Evolutionary conservation across 2,797 vertebrate species (phyloP).

Genomic region (Apogon hyalosoma): DNA sequence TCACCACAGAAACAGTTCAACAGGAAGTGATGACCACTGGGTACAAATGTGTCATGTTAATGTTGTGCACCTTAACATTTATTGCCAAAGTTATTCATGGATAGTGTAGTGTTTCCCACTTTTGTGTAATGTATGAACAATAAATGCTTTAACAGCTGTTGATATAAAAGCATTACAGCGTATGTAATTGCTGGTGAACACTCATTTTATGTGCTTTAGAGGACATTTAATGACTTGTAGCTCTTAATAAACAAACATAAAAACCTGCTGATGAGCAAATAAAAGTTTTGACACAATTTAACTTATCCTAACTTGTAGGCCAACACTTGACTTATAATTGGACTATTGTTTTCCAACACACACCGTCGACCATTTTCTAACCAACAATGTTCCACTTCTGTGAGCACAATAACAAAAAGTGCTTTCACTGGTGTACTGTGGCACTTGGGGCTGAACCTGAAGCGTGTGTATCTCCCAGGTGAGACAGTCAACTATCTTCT

Average conservation of each 20-base stretch:
- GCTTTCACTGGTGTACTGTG: slow-evolving; percentile 39
- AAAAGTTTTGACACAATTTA: slow-evolving; percentile 54
- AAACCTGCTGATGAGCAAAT: slow-evolving; percentile 31
- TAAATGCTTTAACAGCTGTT: slow-evolving; percentile 36
- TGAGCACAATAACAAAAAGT: slow-evolving; percentile 43
- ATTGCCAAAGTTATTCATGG: slow-evolving; percentile 9
- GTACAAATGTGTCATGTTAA: slow-evolving; percentile 7
- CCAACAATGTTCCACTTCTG: slow-evolving; percentile 54
- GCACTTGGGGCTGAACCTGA: slow-evolving; percentile 32
- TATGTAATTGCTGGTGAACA: slow-evolving; percentile 49
- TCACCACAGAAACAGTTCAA: slow-evolving; percentile 31
- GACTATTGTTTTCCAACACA: slow-evolving; percentile 60
- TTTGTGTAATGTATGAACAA: slow-evolving; percentile 31
- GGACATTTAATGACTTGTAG: slow-evolving; percentile 49
- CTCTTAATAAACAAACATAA: slow-evolving; percentile 50
- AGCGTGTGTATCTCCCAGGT: slow-evolving; percentile 49
- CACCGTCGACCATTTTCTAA: slow-evolving; percentile 39
- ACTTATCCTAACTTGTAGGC: slow-evolving; percentile 37
- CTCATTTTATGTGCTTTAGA: slow-evolving; percentile 55
- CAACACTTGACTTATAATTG: slow-evolving; percentile 65
- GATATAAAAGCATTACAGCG: slow-evolving; percentile 41
- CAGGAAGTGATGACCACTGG: slow-evolving; percentile 23
- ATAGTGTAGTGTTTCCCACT: slow-evolving; percentile 3
- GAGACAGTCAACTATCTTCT: slow-evolving; percentile 58
- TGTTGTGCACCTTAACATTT: slow-evolving; percentile 35